Evolutionary conservation across 2,797 vertebrate genomes (phyloP).

Genomic region (Myotis daubentonii): DNA sequence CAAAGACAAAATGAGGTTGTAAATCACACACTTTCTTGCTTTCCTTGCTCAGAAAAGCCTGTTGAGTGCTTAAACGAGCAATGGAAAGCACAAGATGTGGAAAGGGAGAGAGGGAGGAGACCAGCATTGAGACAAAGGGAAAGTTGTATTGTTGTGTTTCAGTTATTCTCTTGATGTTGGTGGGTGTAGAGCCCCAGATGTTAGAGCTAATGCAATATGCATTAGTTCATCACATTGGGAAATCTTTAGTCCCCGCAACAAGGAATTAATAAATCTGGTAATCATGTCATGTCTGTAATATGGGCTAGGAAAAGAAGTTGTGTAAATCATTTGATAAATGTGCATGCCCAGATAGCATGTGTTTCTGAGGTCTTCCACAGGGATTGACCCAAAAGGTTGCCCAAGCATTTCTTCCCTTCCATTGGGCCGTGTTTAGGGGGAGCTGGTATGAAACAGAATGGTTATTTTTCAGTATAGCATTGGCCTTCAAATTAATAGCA

Average conservation of each 20-base stretch:
- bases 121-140: slow-evolving; percentile 40
- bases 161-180: slow-evolving; percentile 82
- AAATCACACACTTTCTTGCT: slow-evolving; percentile 74
- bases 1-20: slow-evolving; percentile 81
- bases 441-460: slow-evolving; percentile 80
- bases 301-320: slow-evolving; percentile 74
- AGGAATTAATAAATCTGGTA: slow-evolving; percentile 87
- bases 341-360: slow-evolving; percentile 82
- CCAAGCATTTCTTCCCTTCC: slow-evolving; percentile 80
- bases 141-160: slow-evolving; percentile 74
- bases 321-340: slow-evolving; percentile 85
- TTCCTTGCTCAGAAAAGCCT: slow-evolving; percentile 75
- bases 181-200: slow-evolving; percentile 82
- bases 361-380: slow-evolving; percentile 80
- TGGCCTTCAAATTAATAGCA: slow-evolving; percentile 84
- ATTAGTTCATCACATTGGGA: slow-evolving; percentile 81
- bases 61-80: slow-evolving; percentile 45
- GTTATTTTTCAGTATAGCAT: slow-evolving; percentile 82
- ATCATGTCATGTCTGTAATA: slow-evolving; percentile 85
- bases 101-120: not conserved
- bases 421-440: slow-evolving; percentile 80
- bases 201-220: slow-evolving; percentile 75
- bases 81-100: not conserved
- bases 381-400: slow-evolving; percentile 81
- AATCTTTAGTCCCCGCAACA: slow-evolving; percentile 82